Conservation (phyloP, 2,113 vertebrate species). For the Gila orcuttii region DNA sequence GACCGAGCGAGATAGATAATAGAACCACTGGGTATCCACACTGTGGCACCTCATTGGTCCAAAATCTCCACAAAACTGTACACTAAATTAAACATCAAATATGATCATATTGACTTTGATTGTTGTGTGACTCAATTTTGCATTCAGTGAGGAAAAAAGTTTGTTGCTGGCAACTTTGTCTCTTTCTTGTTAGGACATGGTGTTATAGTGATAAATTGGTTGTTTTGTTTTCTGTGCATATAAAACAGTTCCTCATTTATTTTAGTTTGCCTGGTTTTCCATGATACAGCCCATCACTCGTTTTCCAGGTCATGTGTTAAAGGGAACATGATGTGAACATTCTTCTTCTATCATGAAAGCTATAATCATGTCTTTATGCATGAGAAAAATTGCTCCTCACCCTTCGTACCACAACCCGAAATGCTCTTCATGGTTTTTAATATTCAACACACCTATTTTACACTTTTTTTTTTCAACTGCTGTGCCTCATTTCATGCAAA, state of each 20-base stretch:
- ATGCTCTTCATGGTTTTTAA: constrained; percentile 36
- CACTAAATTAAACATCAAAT: neutral
- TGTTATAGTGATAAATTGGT: constrained; percentile 9
- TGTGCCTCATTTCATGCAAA: neutral
- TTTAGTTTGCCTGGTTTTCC: neutral
- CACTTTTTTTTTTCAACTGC: neutral
- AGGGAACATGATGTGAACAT: neutral
- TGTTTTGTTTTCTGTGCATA: neutral
- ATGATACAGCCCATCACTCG: constrained; percentile 4
- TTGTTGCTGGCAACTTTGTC: neutral
- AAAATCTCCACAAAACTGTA: neutral
- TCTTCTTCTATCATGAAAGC: neutral
- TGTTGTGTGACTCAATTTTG: neutral
- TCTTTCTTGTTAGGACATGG: neutral
- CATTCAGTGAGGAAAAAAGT: neutral
- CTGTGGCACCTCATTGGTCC: neutral
- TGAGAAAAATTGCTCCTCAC: constrained; percentile 5
- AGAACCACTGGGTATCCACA: neutral
- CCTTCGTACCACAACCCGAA: constrained; percentile 5
- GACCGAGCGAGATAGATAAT: neutral
- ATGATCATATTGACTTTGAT: neutral
- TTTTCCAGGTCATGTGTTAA: neutral
- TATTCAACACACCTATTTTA: constrained; percentile 39
- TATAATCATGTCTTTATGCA: constrained; percentile 18
- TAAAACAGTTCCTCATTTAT: neutral